Evolutionary conservation across 2,113 vertebrate species (phyloP).

Genomic region (Rhea pennata): DNA sequence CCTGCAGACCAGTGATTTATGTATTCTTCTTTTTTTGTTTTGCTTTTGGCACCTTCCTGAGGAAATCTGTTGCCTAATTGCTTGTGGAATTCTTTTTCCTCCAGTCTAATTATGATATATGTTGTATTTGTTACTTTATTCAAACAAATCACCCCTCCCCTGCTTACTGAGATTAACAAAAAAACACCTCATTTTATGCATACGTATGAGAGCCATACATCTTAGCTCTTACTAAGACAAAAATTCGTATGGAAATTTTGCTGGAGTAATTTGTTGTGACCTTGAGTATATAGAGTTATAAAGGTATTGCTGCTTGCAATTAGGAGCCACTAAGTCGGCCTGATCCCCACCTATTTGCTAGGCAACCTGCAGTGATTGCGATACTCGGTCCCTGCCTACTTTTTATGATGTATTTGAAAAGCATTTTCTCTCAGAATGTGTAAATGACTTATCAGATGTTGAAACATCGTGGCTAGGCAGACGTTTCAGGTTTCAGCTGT

Average conservation of each 20-base stretch:
- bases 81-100: slow-evolving; percentile 21
- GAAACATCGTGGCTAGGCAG: slow-evolving; percentile 58
- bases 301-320: not conserved
- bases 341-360: not conserved
- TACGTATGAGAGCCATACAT: not conserved
- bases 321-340: not conserved
- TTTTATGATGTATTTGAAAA: slow-evolving; percentile 31
- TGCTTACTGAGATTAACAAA: not conserved
- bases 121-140: slow-evolving; percentile 4
- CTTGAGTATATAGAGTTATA: not conserved
- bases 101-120: not conserved
- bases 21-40: slow-evolving; percentile 26
- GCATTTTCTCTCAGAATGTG: slow-evolving; percentile 43
- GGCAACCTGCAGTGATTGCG: not conserved
- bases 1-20: not conserved
- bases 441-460: slow-evolving; percentile 73
- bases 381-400: not conserved
- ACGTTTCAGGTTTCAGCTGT: slow-evolving; percentile 56
- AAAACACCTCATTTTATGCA: not conserved
- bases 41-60: not conserved
- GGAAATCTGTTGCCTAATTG: slow-evolving; percentile 51
- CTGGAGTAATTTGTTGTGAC: not conserved
- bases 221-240: not conserved
- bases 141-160: not conserved
- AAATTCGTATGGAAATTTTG: not conserved